phyloP scores from a whole-genome alignment of 2,113 vertebrate species.

The Columba livia region DNA sequence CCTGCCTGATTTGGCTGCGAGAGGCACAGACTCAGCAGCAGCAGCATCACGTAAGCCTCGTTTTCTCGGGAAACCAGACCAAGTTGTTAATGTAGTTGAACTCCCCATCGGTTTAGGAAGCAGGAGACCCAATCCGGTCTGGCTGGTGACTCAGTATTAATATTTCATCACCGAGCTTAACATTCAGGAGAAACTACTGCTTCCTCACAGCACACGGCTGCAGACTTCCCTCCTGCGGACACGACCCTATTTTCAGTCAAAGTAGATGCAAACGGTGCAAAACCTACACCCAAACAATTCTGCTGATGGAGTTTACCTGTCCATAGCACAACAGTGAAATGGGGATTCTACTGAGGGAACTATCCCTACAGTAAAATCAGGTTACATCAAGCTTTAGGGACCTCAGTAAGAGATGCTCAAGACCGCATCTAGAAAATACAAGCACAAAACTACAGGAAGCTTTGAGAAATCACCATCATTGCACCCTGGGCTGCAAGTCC shows the following conservation, averaged over 20 bases:
- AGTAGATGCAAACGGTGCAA: neutral
- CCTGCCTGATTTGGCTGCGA: neutral
- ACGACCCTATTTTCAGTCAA: neutral
- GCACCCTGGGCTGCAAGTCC: too few species aligned
- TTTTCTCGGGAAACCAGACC: neutral
- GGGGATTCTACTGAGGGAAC: neutral
- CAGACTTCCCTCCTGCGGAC: neutral
- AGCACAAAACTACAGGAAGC: accelerated
- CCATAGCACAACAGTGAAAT: accelerated
- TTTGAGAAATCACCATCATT: neutral
- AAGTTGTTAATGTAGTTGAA: neutral
- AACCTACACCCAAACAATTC: neutral
- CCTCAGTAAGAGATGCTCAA: neutral
- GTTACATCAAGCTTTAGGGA: neutral
- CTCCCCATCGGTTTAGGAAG: neutral
- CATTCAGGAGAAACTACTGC: neutral
- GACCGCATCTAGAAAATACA: neutral
- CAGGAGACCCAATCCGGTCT: neutral
- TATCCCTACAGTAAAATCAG: neutral
- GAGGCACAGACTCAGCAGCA: neutral
- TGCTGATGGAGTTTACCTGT: neutral
- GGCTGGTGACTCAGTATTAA: constrained; percentile 38
- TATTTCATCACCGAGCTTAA: constrained; percentile 20
- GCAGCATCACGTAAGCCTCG: neutral
- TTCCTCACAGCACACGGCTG: neutral